Evolutionary conservation across 2,113 vertebrate species (phyloP).

Genomic region (Rousettus leschenaultii): DNA sequence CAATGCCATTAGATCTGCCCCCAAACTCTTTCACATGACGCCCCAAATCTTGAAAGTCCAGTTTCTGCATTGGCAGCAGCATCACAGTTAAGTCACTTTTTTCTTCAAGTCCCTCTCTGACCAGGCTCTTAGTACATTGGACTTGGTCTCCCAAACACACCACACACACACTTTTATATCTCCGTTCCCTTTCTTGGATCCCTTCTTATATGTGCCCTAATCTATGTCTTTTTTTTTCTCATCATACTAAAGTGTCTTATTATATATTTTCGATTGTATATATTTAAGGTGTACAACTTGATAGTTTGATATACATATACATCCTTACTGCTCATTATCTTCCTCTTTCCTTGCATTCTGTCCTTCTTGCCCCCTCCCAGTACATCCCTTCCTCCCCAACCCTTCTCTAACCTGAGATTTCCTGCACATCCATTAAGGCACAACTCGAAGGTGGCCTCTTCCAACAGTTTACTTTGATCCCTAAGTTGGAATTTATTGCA

Average conservation of each 20-base stretch:
- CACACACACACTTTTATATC: no score
- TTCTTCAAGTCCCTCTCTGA: fast-evolving
- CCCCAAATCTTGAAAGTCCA: not conserved
- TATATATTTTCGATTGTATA: not conserved
- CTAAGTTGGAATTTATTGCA: not conserved
- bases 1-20: not conserved
- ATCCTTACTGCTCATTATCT: not conserved
- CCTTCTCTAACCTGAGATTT: not conserved
- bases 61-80: not conserved
- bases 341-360: not conserved
- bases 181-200: not conserved
- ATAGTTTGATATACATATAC: not conserved
- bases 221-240: not conserved
- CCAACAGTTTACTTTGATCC: not conserved
- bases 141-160: fast-evolving
- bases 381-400: not conserved
- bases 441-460: not conserved
- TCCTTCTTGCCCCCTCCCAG: not conserved
- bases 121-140: not conserved
- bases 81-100: not conserved
- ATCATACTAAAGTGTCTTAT: not conserved
- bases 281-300: not conserved
- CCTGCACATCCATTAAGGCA: not conserved
- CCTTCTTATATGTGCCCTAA: not conserved
- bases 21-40: not conserved